These are phyloP conservation scores for Mamestra brassicae DNA, from an alignment of 2,888 invertebrate species.

Conservation along the genomic window DNA sequence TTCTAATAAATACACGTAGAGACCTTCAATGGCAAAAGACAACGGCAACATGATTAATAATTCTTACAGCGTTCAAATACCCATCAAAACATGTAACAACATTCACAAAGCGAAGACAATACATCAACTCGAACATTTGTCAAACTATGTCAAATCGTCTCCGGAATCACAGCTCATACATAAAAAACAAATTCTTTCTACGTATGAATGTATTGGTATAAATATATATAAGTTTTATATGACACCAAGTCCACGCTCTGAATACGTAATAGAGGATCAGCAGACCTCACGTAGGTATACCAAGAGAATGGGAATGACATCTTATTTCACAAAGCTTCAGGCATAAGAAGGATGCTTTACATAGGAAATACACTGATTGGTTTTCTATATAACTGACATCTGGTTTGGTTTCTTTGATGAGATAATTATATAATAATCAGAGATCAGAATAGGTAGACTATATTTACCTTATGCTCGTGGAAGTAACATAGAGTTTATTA, in stretches of 20 bases:
- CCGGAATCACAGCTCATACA: constrained; percentile 47
- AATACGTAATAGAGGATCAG: constrained; percentile 61
- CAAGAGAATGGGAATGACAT: constrained; percentile 59
- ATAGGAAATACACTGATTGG: constrained; percentile 64
- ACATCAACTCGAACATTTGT: constrained; percentile 56
- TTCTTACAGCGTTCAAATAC: constrained; percentile 26
- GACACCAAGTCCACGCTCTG: constrained; percentile 47
- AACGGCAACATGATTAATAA: constrained; percentile 14
- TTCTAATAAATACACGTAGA: not conserved
- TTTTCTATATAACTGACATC: constrained; percentile 45
- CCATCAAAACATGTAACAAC: constrained; percentile 18
- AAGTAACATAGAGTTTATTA: too few species aligned
- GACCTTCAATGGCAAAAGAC: not conserved
- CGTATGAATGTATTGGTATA: constrained; percentile 59
- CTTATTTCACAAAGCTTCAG: constrained; percentile 53
- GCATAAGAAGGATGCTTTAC: constrained; percentile 39
- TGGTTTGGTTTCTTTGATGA: constrained; percentile 18
- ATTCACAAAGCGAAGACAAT: constrained; percentile 45
- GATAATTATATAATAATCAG: not conserved
- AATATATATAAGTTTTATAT: constrained; percentile 62
- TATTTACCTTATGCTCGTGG: too few species aligned
- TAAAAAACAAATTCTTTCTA: constrained; percentile 57
- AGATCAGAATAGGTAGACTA: too few species aligned
- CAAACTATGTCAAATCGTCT: constrained; percentile 51
- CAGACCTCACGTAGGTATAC: constrained; percentile 49